These are phyloP conservation scores for Watsonalla cultraria DNA, from an alignment of 2,888 invertebrate genomes.

Conservation along the genomic window DNA sequence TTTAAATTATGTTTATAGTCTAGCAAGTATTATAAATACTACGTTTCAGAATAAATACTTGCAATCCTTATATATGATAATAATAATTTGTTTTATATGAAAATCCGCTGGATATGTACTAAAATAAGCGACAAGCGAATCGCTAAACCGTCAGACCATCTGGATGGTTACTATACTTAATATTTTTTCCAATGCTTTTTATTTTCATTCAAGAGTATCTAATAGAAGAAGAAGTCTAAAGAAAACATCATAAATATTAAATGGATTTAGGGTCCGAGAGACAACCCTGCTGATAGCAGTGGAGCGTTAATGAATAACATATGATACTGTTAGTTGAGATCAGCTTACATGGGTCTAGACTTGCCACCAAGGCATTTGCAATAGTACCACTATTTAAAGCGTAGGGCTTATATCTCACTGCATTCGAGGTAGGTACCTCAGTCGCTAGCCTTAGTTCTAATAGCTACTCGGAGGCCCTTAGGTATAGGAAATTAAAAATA, in stretches of 20 bases:
- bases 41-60: too few species aligned
- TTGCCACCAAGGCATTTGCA: conserved; percentile 24
- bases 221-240: too few species aligned
- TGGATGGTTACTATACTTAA: too few species aligned
- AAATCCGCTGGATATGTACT: too few species aligned
- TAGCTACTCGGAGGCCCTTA: conserved; percentile 19
- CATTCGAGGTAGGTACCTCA: neutral
- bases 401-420: neutral
- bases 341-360: conserved; percentile 27
- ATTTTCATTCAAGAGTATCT: too few species aligned
- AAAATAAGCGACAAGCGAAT: too few species aligned
- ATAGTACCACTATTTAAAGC: conserved; percentile 27
- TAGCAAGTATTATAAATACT: too few species aligned
- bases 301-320: conserved; percentile 43
- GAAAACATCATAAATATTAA: neutral
- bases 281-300: conserved; percentile 35
- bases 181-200: too few species aligned
- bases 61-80: too few species aligned
- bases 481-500: conserved; percentile 27
- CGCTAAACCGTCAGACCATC: too few species aligned
- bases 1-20: too few species aligned
- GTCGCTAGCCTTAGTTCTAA: neutral
- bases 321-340: conserved; percentile 41
- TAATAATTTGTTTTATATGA: too few species aligned
- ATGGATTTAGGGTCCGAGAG: conserved; percentile 7